Conservation (phyloP, 2,113 vertebrate species). For the Butastur rufipennis region DNA sequence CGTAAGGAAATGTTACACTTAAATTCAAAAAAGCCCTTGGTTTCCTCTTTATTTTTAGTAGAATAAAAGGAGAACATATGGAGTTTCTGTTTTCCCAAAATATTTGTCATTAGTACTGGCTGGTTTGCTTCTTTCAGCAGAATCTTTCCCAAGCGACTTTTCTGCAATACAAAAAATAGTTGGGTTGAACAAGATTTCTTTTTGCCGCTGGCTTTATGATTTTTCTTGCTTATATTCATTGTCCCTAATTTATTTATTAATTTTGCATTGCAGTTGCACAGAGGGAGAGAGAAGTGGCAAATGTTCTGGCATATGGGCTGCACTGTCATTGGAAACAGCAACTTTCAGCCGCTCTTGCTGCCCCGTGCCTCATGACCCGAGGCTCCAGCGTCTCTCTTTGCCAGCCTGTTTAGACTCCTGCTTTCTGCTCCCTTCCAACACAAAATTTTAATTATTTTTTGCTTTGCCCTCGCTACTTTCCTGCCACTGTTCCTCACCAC, state of each 20-base stretch:
- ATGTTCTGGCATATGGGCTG: constrained; percentile 37
- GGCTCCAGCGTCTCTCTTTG: background rate
- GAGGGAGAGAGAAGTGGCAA: constrained; percentile 8
- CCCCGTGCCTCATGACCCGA: background rate
- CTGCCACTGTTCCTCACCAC: background rate
- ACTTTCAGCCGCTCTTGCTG: background rate
- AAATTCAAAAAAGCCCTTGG: background rate
- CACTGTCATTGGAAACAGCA: background rate
- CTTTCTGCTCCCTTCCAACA: background rate
- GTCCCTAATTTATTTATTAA: background rate
- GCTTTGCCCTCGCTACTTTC: background rate
- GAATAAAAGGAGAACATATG: background rate
- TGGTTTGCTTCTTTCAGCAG: background rate
- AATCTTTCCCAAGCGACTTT: constrained; percentile 21
- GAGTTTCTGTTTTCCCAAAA: constrained; percentile 37
- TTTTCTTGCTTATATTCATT: background rate
- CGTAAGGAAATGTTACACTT: background rate
- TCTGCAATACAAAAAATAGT: background rate
- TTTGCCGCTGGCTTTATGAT: background rate
- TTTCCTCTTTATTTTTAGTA: background rate
- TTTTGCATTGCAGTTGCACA: background rate
- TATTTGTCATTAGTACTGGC: constrained; percentile 12
- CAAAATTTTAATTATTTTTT: background rate
- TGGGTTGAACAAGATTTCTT: background rate
- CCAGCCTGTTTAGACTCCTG: background rate